phyloP scores from a whole-genome alignment of 2,888 invertebrate genomes.

The Petrolisthes manimaculis region DNA sequence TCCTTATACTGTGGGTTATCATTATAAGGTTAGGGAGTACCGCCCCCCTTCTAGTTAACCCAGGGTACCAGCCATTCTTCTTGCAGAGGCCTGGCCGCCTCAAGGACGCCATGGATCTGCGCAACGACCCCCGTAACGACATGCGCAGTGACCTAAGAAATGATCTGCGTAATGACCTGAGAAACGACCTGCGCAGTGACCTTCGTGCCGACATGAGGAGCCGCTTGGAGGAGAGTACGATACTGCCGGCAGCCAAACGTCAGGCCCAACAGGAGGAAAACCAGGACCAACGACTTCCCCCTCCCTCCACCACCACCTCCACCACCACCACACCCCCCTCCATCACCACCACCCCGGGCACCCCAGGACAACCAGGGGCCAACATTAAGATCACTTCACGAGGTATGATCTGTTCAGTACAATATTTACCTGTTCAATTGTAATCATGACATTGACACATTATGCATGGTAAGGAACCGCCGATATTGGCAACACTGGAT shows the following conservation, averaged over 20 bases:
- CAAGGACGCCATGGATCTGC: slow-evolving; percentile 37
- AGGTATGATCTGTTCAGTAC: slow-evolving; percentile 74
- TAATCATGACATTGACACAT: too few relatives aligned
- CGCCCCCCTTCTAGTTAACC: slow-evolving; percentile 50
- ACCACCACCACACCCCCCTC: not conserved
- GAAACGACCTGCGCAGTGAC: slow-evolving; percentile 49
- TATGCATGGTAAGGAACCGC: too few relatives aligned
- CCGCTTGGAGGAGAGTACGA: slow-evolving; percentile 66
- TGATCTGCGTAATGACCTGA: slow-evolving; percentile 46
- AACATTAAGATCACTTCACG: slow-evolving; percentile 90
- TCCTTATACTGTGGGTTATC: too few relatives aligned
- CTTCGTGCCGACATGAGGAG: slow-evolving; percentile 39
- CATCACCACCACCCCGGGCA: slow-evolving; percentile 73
- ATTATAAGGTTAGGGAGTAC: slow-evolving; percentile 30
- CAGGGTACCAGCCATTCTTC: slow-evolving; percentile 56
- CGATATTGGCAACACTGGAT: too few relatives aligned
- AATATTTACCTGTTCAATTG: too few relatives aligned
- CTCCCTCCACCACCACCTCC: slow-evolving; percentile 75
- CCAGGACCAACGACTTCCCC: slow-evolving; percentile 67
- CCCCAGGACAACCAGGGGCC: slow-evolving; percentile 73
- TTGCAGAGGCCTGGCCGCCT: slow-evolving; percentile 53
- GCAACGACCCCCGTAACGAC: slow-evolving; percentile 49
- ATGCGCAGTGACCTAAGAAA: slow-evolving; percentile 45
- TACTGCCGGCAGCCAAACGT: slow-evolving; percentile 74
- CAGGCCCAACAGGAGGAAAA: slow-evolving; percentile 85